A percentile compares a stretch with the other conserved stretches of the same genome.
phyloP scores from a whole-genome alignment of 2,888 invertebrate species.

The Odontocolon sp. region DNA sequence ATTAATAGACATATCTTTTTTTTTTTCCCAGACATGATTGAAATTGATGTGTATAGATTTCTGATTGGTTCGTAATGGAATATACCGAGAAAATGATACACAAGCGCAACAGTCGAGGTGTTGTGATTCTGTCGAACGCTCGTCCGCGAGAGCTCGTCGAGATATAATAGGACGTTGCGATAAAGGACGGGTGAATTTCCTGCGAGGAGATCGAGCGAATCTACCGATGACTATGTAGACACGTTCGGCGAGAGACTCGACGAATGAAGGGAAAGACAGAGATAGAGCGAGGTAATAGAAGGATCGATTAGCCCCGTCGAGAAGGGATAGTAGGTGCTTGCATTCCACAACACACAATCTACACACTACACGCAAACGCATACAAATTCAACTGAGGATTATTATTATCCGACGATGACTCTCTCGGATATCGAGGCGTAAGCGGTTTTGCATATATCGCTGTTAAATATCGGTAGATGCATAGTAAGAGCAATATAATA shows the following conservation, averaged over 20 bases:
- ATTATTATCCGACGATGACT: constrained; percentile 38
- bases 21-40: too few relatives aligned
- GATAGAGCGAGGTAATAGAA: constrained; percentile 12
- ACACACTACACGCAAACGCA: background rate
- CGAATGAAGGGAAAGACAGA: background rate
- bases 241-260: background rate
- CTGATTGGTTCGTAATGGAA: background rate
- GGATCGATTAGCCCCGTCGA: constrained; percentile 30
- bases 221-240: background rate
- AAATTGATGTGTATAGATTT: background rate
- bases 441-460: constrained; percentile 65
- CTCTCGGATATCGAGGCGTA: constrained; percentile 57
- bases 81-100: constrained; percentile 15
- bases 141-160: background rate
- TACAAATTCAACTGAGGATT: background rate
- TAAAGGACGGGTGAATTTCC: constrained; percentile 35
- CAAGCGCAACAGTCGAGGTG: background rate
- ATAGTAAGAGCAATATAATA: constrained; percentile 6
- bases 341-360: constrained; percentile 4
- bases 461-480: constrained; percentile 66
- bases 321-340: constrained; percentile 21
- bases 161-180: constrained; percentile 25
- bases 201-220: constrained; percentile 22
- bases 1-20: too few relatives aligned
- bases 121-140: background rate